Evolutionary conservation across 2,113 vertebrate species (phyloP), one percentile per base, ranked within the genome.

Genomic region (Semnornis frantzii): DNA sequence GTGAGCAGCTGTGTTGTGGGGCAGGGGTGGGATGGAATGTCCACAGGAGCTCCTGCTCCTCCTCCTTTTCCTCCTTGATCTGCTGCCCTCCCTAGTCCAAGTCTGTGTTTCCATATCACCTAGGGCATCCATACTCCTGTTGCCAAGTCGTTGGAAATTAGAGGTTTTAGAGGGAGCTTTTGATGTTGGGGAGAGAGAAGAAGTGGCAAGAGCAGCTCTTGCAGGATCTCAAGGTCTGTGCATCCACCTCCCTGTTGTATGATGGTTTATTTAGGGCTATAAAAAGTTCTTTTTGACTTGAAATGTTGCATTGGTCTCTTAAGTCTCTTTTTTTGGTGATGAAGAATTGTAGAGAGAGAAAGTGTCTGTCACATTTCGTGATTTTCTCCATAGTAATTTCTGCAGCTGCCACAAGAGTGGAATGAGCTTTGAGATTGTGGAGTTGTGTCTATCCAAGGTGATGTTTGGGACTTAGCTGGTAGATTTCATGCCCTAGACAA

Each of bases 211-310:
- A 68, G 18, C 50, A 52, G 50, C 50, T 52, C 50, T 25, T 25
- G 39, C 2, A 8, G 55, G 9, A 2, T 69, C 19, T 85, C 0
- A 5, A 54, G 34, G 16, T 77, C 64, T 39, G 42, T 60, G 62
- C 21, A 3, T 37, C n/a, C 25, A 5, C 14, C 15, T 81, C 71
- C 9, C 37, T 17, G 33, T 16, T 8, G 66, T 44, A 62, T 0
- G 0, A 62, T 0, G 0, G 18, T 48, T 9, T 10, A 2, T 2
- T 34, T 39, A 2, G 2, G n/a, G 19, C 70, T 50, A 3, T 54
- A 19, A 65, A 92, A 86, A 3, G 65, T 17, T 57, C 13, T 50
- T 48, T 39, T 33, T 6, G 52, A 33, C 62, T 80, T 52, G 54
- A 28, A 37, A 77, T 31, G 31, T 62, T 27, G 10, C 0, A 3